These are phyloP conservation scores for Amorpha juglandis DNA, from an alignment of 2,888 invertebrate species.

Conservation along the genomic window DNA sequence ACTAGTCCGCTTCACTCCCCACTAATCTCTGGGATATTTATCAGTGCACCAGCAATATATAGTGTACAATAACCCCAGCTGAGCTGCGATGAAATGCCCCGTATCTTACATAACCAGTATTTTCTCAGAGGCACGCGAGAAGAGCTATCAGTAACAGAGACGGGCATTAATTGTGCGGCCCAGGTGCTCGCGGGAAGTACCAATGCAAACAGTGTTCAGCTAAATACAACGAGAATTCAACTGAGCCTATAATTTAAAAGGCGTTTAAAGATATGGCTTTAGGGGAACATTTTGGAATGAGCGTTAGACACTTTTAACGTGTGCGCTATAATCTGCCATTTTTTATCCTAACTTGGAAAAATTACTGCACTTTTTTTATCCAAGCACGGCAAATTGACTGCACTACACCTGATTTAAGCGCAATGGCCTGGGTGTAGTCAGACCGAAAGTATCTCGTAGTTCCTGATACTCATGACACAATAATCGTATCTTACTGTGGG, in stretches of 20 bases:
- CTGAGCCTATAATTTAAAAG: constrained; percentile 8
- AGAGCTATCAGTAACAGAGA: constrained; percentile 46
- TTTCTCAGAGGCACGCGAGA: neutral
- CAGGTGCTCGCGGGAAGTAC: constrained; percentile 40
- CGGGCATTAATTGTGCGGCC: constrained; percentile 44
- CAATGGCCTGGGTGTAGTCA: too few species aligned
- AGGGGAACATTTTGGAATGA: too few species aligned
- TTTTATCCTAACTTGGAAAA: too few species aligned
- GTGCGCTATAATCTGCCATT: too few species aligned
- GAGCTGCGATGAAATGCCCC: neutral
- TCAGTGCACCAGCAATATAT: neutral
- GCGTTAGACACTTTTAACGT: too few species aligned
- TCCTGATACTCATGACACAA: too few species aligned
- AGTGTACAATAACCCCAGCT: neutral
- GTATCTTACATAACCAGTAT: constrained; percentile 13
- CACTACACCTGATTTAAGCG: too few species aligned
- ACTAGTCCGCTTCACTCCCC: too few species aligned
- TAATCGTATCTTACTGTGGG: too few species aligned
- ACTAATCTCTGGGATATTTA: neutral
- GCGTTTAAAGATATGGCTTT: neutral
- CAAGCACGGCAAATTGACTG: too few species aligned
- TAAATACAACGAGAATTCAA: neutral
- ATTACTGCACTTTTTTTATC: too few species aligned
- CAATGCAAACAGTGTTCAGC: constrained; percentile 30
- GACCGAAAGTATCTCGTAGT: too few species aligned